A percentile compares a stretch with the other conserved stretches of the same genome.
Evolutionary conservation across 2,113 vertebrate genomes (phyloP).

Genomic region (Fregata magnificens): DNA sequence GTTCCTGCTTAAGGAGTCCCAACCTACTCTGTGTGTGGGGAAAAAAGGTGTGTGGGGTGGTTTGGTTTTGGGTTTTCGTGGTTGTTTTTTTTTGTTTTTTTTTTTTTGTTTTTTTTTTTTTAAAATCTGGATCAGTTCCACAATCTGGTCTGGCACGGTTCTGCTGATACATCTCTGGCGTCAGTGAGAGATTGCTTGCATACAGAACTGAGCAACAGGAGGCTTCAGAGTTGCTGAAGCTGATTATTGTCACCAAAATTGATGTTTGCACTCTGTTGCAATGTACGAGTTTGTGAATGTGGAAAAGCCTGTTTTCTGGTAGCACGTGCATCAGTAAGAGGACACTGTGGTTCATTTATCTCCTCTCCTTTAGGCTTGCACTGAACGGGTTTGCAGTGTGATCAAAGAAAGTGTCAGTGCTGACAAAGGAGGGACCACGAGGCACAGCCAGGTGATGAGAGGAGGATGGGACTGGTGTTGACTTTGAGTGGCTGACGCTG

Average conservation of each 20-base stretch:
- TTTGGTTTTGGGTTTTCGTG: too few species aligned
- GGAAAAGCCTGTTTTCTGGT: slow-evolving; percentile 16
- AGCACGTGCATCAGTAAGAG: background rate
- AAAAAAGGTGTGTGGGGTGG: background rate
- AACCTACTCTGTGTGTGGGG: background rate
- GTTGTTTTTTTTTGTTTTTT: too few species aligned
- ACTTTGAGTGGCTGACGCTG: background rate
- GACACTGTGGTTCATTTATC: background rate
- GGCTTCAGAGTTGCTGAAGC: background rate
- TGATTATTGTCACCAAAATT: background rate
- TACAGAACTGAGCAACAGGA: background rate
- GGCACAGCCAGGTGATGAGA: background rate
- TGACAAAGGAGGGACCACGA: background rate
- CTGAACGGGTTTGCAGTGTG: background rate
- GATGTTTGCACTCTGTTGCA: background rate
- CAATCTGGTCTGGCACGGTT: background rate
- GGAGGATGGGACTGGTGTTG: background rate
- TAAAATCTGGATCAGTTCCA: background rate
- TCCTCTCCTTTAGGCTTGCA: background rate
- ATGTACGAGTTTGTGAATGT: background rate
- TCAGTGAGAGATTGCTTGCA: background rate
- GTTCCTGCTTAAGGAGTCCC: background rate
- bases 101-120: too few species aligned
- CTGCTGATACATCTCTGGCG: background rate
- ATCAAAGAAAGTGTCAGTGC: background rate